Percentiles rank a stretch among this genome's conserved stretches.
Evolutionary conservation across 2,888 invertebrate genomes (phyloP).

Genomic region (Sinhomidia bicolor): DNA sequence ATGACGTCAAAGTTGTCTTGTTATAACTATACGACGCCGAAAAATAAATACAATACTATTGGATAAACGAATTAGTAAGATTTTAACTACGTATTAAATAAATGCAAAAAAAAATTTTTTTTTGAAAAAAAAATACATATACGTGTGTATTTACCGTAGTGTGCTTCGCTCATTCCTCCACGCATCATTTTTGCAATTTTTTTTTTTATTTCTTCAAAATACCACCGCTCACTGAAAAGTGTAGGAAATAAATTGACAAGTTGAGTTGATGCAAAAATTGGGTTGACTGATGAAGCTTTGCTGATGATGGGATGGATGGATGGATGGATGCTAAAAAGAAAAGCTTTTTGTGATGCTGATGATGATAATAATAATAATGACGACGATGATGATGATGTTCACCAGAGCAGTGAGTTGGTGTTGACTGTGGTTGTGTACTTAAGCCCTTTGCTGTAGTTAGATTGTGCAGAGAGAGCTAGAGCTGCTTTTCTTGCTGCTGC

Average conservation of each 20-base stretch:
- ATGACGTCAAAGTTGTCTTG: background rate
- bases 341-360: background rate
- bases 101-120: conserved; percentile 15
- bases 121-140: conserved; percentile 21
- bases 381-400: too few relatives aligned
- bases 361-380: background rate
- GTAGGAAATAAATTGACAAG: conserved; percentile 17
- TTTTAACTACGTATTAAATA: background rate
- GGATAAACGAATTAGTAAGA: background rate
- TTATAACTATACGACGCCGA: too few relatives aligned
- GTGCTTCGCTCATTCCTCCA: conserved; percentile 70
- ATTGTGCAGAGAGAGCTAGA: background rate
- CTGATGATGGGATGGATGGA: background rate
- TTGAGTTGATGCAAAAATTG: background rate
- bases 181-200: conserved; percentile 63
- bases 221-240: background rate
- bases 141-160: conserved; percentile 59
- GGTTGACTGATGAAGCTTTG: background rate
- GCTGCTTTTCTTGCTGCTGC: background rate
- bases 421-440: too few relatives aligned
- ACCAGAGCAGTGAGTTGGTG: too few relatives aligned
- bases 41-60: background rate
- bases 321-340: background rate
- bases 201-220: too few relatives aligned
- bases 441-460: too few relatives aligned